Base-by-base conservation (phyloP, 2,797 vertebrate species). In the Aplochiton taeniatus region DNA sequence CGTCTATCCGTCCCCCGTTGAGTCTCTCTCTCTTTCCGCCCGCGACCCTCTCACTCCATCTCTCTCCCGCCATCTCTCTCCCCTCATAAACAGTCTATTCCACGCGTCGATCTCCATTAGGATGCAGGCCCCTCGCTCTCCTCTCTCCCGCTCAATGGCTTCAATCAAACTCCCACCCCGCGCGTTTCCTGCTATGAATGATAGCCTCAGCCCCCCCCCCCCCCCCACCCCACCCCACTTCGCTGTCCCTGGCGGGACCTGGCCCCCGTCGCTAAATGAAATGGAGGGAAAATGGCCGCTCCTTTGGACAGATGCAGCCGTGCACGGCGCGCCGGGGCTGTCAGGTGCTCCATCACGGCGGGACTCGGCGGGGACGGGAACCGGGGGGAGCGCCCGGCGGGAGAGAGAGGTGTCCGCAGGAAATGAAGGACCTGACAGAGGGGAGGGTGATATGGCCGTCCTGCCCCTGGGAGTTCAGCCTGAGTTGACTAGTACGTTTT, bases 111-210 rank as follows among this genome's bases (percentile, higher is more conserved):
- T 1, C n/a, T 44, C 11, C 57, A 61, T 61, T 61, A 61, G 16
- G 48, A 61, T 61, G 60, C 60, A 61, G 60, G 42, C 47, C 20
- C 14, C 20, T 17, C 17, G 51, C 60, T 52, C 48, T 43, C 31
- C n/a, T 42, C 31, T 62, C 16, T 11, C 18, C 11, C 47, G 50
- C 31, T 62, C 14, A 62, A 62, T 42, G 48, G 18, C 58, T 42
- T 47, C 43, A 68, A 54, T 68, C 66, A 58, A 58, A 44, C 58
- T 10, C 17, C 58, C 16, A 12, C 45, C n/a, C n/a, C n/a, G n/a
- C n/a, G n/a, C n/a, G n/a, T n/a, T 54, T 53, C 44, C 66, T 53
- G 20, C 20, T 61, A 17, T 62, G 48, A 62, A 62, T 62, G 48
- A 62, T 62, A 62, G 60, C 47, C 52, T 49, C 47, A 19, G 11